Base-by-base conservation (phyloP, 2,797 vertebrate genomes). In the Hemitrygon akajei region DNA sequence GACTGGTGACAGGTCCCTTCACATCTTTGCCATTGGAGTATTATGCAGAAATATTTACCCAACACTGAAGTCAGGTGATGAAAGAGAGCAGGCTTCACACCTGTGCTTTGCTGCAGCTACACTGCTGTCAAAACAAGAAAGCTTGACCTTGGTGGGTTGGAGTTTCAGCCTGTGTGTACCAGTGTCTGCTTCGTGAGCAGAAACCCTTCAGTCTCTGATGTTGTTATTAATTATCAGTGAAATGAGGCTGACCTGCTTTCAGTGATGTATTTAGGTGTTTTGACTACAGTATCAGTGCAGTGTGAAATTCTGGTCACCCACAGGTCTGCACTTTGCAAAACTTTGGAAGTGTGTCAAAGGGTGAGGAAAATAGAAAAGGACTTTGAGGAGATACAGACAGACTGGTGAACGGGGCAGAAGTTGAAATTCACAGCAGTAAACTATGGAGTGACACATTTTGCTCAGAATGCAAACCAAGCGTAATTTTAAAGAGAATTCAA, bases 1-100 rank as follows among this genome's bases (percentile, higher is more conserved):
- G n/a, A 66, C 20, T 69, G 63, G 63, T 69, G 60, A 89, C 7
- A 37, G 18, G 22, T 66, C 9, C 58, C 16, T 87, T 87, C 14
- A 34, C 58, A 27, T 69, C 60, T 89, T 89, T 69, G 20, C 66
- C 9, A 69, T 37, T 69, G n/a, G 22, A 20, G 60, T 89, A 63
- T 87, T 58, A 87, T n/a, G 58, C 87, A 87, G 27, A 87, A 87
- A 87, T 63, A 87, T 87, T 87, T 66, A 87, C n/a, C 84, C 84
- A 22, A 63, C n/a, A 30, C 84, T 63, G 12, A 34, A 30, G n/a
- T n/a, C 30, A 87, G 84, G 6, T 86, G 84, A 20, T 87, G 12
- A 87, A 84, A 60, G 58, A 20, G 5, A 63, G 27, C 18, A 14
- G 84, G 18, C n/a, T 63, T 27, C n/a, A 30, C 58, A 63, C 30